Base-by-base conservation (phyloP, 2,888 invertebrate genomes). In the Cantharis flavilabris region DNA sequence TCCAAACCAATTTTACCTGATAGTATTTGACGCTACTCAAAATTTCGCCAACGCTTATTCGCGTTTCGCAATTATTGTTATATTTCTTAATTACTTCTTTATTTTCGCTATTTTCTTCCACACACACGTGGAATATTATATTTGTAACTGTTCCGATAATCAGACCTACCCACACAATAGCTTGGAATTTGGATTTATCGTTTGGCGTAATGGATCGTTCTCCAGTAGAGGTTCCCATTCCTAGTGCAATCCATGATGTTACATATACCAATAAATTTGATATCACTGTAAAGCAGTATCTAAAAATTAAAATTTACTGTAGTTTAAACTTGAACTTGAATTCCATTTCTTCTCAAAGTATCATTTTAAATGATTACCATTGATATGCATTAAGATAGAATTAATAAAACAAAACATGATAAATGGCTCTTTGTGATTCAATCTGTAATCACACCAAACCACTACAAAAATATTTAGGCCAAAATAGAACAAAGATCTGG, bases 251-350 rank as follows among this genome's bases (percentile, higher is more conserved):
- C 94, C 95, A 96, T 13, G 96, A 93, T 63, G 95, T 90, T 28
- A 93, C 88, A 87, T 96, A 98, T 2, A 97, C 95, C 83, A 94
- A 90, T 77, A 98, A 89, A 89, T 96, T 98, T 49, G 97, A 94
- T 81, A 95, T 90, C 23, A 97, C 97, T 49, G 97, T 97, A 86
- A 96, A 97, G 71, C 93, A 95, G 89, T 96, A 97, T 87, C 97
- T 96, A 88, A 65, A 88, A 75, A n/a, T 26, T 26, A n/a, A 49
- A 49, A 49, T n/a, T n/a, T n/a, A n/a, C n/a, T 49, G n/a, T 49
- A 49, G n/a, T 49, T 49, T 49, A 20, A 16, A 16, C 16, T 16
- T 16, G 5, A 33, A 33, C n/a, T 33, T 33, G 33, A 33, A 33
- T 4, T 33, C 3, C 7, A n/a, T 7, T 49, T 49, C 1, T 49